Conservation (phyloP, 2,888 invertebrate species). For the Thereva unica region DNA sequence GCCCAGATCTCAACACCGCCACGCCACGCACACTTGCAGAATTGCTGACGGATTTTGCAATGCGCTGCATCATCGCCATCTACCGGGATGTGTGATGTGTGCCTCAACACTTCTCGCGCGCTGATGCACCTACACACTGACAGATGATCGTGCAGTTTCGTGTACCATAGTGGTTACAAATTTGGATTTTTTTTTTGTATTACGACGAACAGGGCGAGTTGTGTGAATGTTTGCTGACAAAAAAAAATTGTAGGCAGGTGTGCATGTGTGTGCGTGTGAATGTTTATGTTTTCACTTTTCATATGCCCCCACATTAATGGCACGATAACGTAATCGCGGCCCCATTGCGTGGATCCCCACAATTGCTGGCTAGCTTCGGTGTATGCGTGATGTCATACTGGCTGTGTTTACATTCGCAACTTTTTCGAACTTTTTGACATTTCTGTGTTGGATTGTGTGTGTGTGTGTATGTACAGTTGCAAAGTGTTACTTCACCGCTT, state of each 20-base stretch:
- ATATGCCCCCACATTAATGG: slow-evolving; percentile 11
- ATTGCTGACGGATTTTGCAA: too few relatives aligned
- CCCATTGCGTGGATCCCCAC: slow-evolving; percentile 6
- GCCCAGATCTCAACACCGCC: neutral
- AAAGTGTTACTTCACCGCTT: slow-evolving; percentile 38
- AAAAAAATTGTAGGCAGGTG: too few relatives aligned
- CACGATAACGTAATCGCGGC: slow-evolving; percentile 22
- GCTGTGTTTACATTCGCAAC: slow-evolving; percentile 18
- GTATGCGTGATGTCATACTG: slow-evolving; percentile 3
- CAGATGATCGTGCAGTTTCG: too few relatives aligned
- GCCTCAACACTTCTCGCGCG: too few relatives aligned
- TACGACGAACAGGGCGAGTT: too few relatives aligned
- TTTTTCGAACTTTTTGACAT: slow-evolving; percentile 15
- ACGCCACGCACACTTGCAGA: neutral
- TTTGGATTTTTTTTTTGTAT: too few relatives aligned
- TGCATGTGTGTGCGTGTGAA: neutral
- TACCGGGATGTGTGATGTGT: too few relatives aligned
- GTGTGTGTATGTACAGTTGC: neutral
- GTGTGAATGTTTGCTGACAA: too few relatives aligned
- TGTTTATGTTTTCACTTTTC: slow-evolving; percentile 31
- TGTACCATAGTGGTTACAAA: too few relatives aligned
- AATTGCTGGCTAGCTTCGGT: slow-evolving; percentile 6
- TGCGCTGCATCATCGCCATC: too few relatives aligned
- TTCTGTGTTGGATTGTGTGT: neutral
- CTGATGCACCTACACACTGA: too few relatives aligned